These are phyloP conservation scores for Cosmia pyralina DNA, from an alignment of 2,888 invertebrate species.

Conservation along the genomic window DNA sequence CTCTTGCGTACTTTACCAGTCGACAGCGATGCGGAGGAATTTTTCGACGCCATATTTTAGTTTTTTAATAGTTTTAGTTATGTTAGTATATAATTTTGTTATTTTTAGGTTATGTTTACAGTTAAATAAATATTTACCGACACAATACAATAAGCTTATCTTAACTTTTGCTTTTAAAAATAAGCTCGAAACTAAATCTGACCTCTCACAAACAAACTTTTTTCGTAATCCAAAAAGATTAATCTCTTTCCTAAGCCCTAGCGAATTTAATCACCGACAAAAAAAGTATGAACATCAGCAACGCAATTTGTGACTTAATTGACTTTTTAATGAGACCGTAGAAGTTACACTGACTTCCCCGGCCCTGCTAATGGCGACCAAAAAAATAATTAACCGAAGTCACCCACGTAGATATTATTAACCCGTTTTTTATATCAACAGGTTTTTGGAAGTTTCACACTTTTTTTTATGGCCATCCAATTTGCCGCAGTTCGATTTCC, in stretches of 20 bases:
- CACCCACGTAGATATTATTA: neutral
- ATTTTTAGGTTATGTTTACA: no score
- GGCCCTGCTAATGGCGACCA: slow-evolving; percentile 5
- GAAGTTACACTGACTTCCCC: slow-evolving; percentile 32
- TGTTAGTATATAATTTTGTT: no score
- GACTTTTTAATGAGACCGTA: slow-evolving; percentile 57
- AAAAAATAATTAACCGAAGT: slow-evolving; percentile 20
- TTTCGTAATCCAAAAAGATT: slow-evolving; percentile 20
- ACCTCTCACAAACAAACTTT: slow-evolving; percentile 6
- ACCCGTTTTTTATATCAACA: slow-evolving; percentile 7
- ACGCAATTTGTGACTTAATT: slow-evolving; percentile 61
- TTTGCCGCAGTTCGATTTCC: no score
- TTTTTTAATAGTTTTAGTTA: no score
- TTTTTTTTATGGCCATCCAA: no score
- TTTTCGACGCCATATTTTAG: no score
- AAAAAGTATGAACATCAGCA: slow-evolving; percentile 48
- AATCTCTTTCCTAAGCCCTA: slow-evolving; percentile 28
- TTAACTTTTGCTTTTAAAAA: neutral
- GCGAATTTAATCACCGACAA: slow-evolving; percentile 46
- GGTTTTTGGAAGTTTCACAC: neutral
- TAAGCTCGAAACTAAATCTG: slow-evolving; percentile 9
- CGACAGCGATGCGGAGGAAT: no score
- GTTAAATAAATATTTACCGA: no score
- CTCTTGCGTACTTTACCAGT: no score
- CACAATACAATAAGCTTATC: neutral